phyloP scores from a whole-genome alignment of 2,888 invertebrate species.

The Cephus runcator region DNA sequence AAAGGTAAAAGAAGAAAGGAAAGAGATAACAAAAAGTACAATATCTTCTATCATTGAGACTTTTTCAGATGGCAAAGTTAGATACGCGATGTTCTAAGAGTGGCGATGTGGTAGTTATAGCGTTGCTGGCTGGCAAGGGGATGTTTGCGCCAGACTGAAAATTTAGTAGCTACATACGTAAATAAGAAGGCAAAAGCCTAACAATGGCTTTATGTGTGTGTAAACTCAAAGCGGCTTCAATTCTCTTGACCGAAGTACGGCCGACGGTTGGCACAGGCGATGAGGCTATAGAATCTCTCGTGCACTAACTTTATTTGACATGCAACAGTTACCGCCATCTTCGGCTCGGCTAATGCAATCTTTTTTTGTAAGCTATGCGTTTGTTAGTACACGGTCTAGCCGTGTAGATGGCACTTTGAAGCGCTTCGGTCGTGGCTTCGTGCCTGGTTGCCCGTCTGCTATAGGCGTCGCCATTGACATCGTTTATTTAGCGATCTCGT shows the following conservation, averaged over 20 bases:
- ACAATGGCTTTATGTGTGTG: background rate
- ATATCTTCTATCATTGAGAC: background rate
- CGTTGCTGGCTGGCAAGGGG: background rate
- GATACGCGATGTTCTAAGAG: background rate
- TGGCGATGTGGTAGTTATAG: background rate
- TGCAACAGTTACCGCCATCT: background rate
- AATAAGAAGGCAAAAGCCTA: background rate
- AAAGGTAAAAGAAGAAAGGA: background rate
- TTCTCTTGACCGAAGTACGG: background rate
- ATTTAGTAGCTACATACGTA: no score
- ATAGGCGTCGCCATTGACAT: background rate
- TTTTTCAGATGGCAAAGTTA: background rate
- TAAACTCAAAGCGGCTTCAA: background rate
- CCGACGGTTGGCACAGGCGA: background rate
- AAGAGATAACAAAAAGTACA: background rate
- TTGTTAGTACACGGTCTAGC: background rate
- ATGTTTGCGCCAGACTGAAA: no score
- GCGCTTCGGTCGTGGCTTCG: background rate
- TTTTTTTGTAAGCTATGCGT: background rate
- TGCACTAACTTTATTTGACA: background rate
- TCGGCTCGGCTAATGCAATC: background rate
- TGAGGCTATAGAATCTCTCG: background rate
- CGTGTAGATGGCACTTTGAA: background rate
- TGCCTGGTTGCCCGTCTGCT: background rate
- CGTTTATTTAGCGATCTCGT: background rate